These are phyloP conservation scores for Budorcas taxicolor DNA, from an alignment of 2,113 vertebrate genomes.

Conservation along the genomic window DNA sequence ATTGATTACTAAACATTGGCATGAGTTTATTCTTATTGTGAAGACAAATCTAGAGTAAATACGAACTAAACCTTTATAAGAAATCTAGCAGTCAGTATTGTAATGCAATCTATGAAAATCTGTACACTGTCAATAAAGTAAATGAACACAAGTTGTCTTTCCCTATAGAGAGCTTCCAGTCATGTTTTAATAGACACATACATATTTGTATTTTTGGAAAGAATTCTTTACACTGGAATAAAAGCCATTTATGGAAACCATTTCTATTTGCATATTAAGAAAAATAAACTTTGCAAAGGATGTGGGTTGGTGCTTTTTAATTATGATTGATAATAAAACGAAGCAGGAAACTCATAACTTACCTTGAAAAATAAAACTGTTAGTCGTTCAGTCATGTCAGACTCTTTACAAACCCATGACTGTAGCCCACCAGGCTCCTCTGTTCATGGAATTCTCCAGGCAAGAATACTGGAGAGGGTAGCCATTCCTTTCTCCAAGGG, in stretches of 20 bases:
- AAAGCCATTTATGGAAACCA: constrained; percentile 40
- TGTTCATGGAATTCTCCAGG: background rate
- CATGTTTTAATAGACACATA: background rate
- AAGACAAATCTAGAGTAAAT: constrained; percentile 79
- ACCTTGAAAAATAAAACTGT: background rate
- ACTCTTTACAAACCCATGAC: background rate
- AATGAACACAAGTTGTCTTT: constrained; percentile 35
- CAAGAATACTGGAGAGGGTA: background rate
- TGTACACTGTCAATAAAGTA: constrained; percentile 76
- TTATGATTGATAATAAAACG: background rate
- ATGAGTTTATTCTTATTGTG: constrained; percentile 82
- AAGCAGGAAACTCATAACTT: background rate
- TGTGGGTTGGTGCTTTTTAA: constrained; percentile 36
- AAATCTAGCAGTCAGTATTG: constrained; percentile 85
- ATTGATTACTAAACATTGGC: constrained; percentile 80
- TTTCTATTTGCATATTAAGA: constrained; percentile 39
- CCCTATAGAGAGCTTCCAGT: background rate
- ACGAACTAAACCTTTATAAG: constrained; percentile 82
- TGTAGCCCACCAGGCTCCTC: background rate
- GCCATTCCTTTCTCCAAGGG: background rate
- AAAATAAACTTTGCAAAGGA: constrained; percentile 59
- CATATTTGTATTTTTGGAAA: constrained; percentile 21
- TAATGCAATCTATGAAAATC: constrained; percentile 72
- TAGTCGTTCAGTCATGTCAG: background rate
- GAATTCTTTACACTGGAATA: constrained; percentile 17